phyloP scores from a whole-genome alignment of 2,797 vertebrate genomes.

The Pseudomugil tenellus region DNA sequence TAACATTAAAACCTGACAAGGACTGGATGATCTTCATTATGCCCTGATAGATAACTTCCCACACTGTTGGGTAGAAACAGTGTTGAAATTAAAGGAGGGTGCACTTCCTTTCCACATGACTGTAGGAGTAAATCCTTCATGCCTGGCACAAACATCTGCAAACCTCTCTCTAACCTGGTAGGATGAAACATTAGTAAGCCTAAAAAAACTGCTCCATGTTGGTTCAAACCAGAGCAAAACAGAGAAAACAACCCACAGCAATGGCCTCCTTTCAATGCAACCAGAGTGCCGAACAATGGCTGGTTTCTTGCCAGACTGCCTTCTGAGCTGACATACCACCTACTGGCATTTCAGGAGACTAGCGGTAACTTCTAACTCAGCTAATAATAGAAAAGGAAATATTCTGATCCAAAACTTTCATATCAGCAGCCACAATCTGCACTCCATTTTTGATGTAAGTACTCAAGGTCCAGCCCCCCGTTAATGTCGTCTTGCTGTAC shows the following conservation, averaged over 20 bases:
- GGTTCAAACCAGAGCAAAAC: conserved; percentile 23
- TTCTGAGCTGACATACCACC: conserved; percentile 42
- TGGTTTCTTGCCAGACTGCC: conserved; percentile 47
- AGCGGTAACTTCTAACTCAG: conserved; percentile 39
- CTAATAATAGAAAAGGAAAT: conserved; percentile 59
- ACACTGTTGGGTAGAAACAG: not conserved
- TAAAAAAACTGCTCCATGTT: not conserved
- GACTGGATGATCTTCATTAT: not conserved
- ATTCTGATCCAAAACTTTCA: conserved; percentile 25
- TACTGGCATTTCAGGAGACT: conserved; percentile 41
- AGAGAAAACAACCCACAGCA: conserved; percentile 8
- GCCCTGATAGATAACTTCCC: not conserved
- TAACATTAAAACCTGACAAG: not conserved
- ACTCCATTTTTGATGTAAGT: conserved; percentile 7
- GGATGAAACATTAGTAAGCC: conserved; percentile 16
- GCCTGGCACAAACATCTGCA: not conserved
- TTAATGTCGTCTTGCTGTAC: conserved; percentile 24
- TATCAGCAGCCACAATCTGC: conserved; percentile 43
- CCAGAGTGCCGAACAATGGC: conserved; percentile 41
- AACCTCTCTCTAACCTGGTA: conserved; percentile 6
- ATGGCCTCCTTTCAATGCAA: conserved; percentile 36
- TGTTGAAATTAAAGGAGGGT: not conserved
- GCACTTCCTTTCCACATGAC: not conserved
- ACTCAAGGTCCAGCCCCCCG: conserved; percentile 24
- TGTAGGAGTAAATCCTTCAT: conserved; percentile 1